Percentiles rank a stretch among this genome's conserved stretches.
These are phyloP conservation scores for Noctua janthe DNA, from an alignment of 2,888 invertebrate genomes.

Conservation along the genomic window DNA sequence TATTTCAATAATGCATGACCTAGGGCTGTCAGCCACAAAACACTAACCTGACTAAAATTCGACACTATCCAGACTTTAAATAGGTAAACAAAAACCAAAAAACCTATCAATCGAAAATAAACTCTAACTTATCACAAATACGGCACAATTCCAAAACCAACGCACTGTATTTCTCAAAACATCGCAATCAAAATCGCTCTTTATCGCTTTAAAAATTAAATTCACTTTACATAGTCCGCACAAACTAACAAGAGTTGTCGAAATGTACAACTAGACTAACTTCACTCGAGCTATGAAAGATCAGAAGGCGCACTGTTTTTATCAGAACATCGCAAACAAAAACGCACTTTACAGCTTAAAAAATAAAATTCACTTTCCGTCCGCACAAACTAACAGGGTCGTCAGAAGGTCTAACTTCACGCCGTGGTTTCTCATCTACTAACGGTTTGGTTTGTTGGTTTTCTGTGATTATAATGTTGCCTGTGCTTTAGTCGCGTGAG, in stretches of 20 bases:
- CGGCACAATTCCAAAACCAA: slow-evolving; percentile 15
- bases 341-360: slow-evolving; percentile 2
- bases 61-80: slow-evolving; percentile 26
- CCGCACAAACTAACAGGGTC: slow-evolving; percentile 58
- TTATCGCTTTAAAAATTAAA: background rate
- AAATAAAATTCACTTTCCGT: background rate
- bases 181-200: background rate
- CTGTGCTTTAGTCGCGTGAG: slow-evolving; percentile 94
- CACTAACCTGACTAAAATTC: slow-evolving; percentile 50
- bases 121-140: background rate
- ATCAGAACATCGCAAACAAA: background rate
- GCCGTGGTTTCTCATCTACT: slow-evolving; percentile 58
- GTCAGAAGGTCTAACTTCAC: slow-evolving; percentile 55
- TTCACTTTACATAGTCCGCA: slow-evolving; percentile 14
- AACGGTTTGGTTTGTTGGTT: slow-evolving; percentile 72
- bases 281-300: background rate
- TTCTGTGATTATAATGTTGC: slow-evolving; percentile 79
- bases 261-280: slow-evolving; percentile 1
- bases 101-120: slow-evolving; percentile 25
- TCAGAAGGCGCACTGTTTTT: slow-evolving; percentile 7
- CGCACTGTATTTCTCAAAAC: slow-evolving; percentile 9
- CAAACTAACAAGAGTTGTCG: slow-evolving; percentile 36
- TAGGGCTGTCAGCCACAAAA: slow-evolving; percentile 58
- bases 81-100: slow-evolving; percentile 26
- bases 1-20: slow-evolving; percentile 47